Base-by-base conservation (phyloP, 2,888 invertebrate species). In the Agriopis aurantiaria region DNA sequence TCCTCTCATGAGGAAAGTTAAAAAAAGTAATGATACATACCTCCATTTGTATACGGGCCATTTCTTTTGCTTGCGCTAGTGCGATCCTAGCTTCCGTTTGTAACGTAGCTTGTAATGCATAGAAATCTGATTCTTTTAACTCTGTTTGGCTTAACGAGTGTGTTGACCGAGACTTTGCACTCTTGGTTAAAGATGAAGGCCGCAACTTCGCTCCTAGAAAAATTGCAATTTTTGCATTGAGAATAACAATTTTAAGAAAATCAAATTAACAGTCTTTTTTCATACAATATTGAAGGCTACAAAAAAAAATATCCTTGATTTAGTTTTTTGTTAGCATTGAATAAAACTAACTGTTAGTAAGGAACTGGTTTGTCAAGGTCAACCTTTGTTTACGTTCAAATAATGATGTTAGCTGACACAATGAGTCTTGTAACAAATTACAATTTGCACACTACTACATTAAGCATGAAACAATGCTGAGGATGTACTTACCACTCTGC, bases 1-100 rank as follows among this genome's bases (percentile, higher is more conserved):
- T 33, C 33, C 33, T 33, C 33, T 33, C 33, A 33, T 33, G 33
- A 33, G 33, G 33, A 33, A 33, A 33, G 5, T 5, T 33, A 33
- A 33, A 33, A 33, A 40, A n/a, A 51, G 17, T 53, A 56, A 62
- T 17, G 33, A 9, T 59, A 55, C 73, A 82, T 89, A 97, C 97
- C 95, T 97, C 97, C 97, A 98, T 98, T 91, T 98, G 98, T 96
- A 98, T 96, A 79, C 97, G 96, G 46, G 98, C 98, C 96, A 98
- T 97, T 89, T 98, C 97, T 87, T 98, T 98, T 40, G 98, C 98
- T 90, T 98, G 98, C 0, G 97, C 97, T 72, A 98, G 92, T 7
- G 98, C 98, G 95, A 97, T 96, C 81, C 98, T 95, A 6, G 98
- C 98, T 89, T 98, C 98, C 57, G 97, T 97, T 88, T 98, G 97